Conservation (phyloP, 2,113 vertebrate genomes). For the Notarius lentiginosus region DNA sequence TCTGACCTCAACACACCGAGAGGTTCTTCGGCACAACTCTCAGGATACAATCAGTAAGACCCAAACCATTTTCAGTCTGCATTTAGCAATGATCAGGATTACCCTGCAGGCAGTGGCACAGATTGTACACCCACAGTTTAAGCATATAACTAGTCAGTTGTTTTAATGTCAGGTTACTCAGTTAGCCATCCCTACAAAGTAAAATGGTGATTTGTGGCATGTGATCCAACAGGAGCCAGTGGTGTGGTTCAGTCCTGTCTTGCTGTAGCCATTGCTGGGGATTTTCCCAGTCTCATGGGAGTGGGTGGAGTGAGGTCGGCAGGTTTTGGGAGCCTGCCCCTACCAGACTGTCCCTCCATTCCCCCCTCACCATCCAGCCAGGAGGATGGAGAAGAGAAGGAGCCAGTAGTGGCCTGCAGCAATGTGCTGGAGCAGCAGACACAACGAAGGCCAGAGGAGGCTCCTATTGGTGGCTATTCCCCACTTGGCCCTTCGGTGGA, state of each 20-base stretch:
- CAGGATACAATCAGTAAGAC: slow-evolving; percentile 79
- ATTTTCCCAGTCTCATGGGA: slow-evolving; percentile 68
- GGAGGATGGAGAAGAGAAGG: slow-evolving; percentile 75
- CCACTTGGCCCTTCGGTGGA: slow-evolving; percentile 71
- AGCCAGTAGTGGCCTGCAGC: slow-evolving; percentile 56
- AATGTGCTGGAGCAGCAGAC: slow-evolving; percentile 52
- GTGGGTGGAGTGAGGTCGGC: slow-evolving; percentile 58
- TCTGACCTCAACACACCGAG: slow-evolving; percentile 78
- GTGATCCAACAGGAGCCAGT: slow-evolving; percentile 58
- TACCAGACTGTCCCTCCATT: slow-evolving; percentile 67
- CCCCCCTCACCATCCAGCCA: slow-evolving; percentile 78
- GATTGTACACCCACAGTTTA: neutral
- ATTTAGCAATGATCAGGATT: neutral
- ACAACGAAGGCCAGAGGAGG: slow-evolving; percentile 57
- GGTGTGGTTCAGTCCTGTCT: slow-evolving; percentile 67
- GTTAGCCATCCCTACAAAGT: neutral
- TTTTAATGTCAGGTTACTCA: neutral
- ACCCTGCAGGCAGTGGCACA: no score
- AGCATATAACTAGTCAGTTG: neutral
- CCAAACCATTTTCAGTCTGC: neutral
- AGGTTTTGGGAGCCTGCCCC: slow-evolving; percentile 62
- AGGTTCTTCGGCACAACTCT: slow-evolving; percentile 77
- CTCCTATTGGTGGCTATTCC: slow-evolving; percentile 64
- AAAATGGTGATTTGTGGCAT: neutral
- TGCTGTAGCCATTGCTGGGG: slow-evolving; percentile 62